Conservation (phyloP, 2,113 vertebrate species). For the Romanogobio albipinnatus region DNA sequence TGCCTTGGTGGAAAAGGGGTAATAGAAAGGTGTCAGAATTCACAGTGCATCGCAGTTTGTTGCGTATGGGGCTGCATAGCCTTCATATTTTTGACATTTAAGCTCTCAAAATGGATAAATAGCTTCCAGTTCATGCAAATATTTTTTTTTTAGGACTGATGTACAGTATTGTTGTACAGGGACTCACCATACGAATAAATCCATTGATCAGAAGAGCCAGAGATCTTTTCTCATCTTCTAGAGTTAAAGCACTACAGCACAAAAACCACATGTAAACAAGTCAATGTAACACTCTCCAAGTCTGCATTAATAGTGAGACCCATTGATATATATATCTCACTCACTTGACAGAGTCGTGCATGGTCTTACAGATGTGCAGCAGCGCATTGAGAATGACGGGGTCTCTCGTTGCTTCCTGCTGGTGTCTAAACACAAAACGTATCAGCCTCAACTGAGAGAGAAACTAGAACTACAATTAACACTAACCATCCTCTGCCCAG, state of each 20-base stretch:
- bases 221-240: constrained; percentile 93
- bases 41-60: too few species aligned
- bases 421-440: constrained; percentile 77
- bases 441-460: background rate
- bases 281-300: background rate
- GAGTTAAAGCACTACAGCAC: constrained; percentile 85
- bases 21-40: too few species aligned
- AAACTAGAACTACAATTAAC: background rate
- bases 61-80: too few species aligned
- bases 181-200: constrained; percentile 93
- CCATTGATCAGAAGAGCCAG: constrained; percentile 89
- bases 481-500: too few species aligned
- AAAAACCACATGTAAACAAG: constrained; percentile 35
- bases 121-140: background rate
- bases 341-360: constrained; percentile 99
- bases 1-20: too few species aligned
- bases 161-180: background rate
- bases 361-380: constrained; percentile 94
- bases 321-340: constrained; percentile 46
- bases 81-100: background rate
- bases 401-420: constrained; percentile 91
- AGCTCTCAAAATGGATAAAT: background rate
- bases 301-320: background rate
- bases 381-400: constrained; percentile 97
- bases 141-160: background rate